Conservation (phyloP, 2,113 vertebrate species). For the Cynocephalus volans region DNA sequence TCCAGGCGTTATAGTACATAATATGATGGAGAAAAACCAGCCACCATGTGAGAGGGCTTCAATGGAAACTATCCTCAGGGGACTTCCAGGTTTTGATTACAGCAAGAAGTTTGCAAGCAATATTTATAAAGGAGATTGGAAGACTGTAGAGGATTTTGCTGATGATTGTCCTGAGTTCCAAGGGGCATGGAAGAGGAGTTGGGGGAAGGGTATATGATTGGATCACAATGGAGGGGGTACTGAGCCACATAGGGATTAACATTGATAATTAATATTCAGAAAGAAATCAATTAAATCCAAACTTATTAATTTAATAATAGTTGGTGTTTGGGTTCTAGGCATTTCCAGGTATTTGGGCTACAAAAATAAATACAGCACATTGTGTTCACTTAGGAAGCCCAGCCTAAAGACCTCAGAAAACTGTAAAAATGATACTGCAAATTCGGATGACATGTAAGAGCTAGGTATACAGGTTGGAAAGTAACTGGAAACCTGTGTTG, state of each 20-base stretch:
- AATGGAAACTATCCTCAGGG: not conserved
- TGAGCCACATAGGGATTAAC: not conserved
- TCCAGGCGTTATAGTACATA: not conserved
- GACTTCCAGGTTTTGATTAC: not conserved
- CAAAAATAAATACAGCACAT: not conserved
- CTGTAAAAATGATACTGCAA: not conserved
- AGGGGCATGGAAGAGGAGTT: not conserved
- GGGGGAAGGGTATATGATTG: not conserved
- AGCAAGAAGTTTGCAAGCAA: not conserved
- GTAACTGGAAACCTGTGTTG: not conserved
- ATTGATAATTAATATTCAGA: not conserved
- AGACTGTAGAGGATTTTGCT: not conserved
- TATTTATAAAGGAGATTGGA: not conserved
- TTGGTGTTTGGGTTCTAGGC: not conserved
- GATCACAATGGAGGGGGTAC: not conserved
- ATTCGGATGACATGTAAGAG: not conserved
- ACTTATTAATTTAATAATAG: not conserved
- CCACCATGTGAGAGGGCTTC: not conserved
- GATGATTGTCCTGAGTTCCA: not conserved
- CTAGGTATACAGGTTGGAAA: not conserved
- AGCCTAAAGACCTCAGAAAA: not conserved
- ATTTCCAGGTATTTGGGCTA: not conserved
- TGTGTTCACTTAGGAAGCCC: not conserved
- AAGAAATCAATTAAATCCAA: not conserved
- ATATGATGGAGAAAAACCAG: not conserved